Evolutionary conservation across 2,888 invertebrate genomes (phyloP).

Genomic region (Drosophila mimica): DNA sequence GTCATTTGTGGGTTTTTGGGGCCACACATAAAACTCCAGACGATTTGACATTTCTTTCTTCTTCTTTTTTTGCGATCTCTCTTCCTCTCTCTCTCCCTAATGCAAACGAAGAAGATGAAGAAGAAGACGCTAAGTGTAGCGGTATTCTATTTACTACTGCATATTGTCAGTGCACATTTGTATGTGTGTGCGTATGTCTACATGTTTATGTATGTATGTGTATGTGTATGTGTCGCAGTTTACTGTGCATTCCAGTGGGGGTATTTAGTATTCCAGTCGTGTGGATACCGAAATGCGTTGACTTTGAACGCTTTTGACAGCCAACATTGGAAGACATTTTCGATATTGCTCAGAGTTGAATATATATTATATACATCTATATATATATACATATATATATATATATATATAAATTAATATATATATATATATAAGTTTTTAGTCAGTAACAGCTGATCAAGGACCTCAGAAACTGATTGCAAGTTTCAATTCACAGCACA

Average conservation of each 20-base stretch:
- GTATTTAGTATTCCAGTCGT: conserved; percentile 59
- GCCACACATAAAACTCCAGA: conserved; percentile 44
- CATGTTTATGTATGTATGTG: background rate
- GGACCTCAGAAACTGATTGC: background rate
- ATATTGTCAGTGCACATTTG: conserved; percentile 24
- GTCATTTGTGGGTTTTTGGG: conserved; percentile 10
- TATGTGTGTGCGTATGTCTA: background rate
- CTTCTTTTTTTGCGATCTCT: background rate
- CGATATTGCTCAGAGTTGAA: conserved; percentile 27
- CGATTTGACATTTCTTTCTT: conserved; percentile 30
- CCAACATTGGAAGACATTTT: conserved; percentile 23
- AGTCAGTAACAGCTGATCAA: background rate
- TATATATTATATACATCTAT: too few species aligned
- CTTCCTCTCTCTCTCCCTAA: conserved; percentile 1
- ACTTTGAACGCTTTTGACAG: conserved; percentile 62
- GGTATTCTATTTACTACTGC: conserved; percentile 59
- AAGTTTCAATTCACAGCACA: background rate
- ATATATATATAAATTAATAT: background rate
- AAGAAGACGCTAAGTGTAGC: conserved; percentile 32
- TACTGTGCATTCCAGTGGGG: conserved; percentile 20
- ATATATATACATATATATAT: background rate
- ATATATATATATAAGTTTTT: background rate
- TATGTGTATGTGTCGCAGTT: background rate
- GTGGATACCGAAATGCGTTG: conserved; percentile 53
- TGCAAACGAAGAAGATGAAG: conserved; percentile 10